Conservation (phyloP, 1,140 invertebrate genomes). For the Phymorhynchus buccinoides region DNA sequence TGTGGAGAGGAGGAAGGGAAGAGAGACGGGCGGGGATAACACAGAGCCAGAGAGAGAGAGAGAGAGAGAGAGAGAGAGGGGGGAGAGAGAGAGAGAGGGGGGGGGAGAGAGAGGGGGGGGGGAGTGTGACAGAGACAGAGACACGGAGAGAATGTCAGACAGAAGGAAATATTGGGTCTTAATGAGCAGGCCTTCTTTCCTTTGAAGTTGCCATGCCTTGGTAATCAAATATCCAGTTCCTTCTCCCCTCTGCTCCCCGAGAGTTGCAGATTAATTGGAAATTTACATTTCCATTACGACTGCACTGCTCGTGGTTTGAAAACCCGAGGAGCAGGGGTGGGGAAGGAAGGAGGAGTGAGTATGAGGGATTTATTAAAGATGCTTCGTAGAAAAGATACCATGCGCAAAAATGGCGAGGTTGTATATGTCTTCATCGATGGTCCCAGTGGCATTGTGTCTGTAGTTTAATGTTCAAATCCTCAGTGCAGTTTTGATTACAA, state of each 20-base stretch:
- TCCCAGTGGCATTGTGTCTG: no score
- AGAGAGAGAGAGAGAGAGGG: background rate
- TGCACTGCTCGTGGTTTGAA: background rate
- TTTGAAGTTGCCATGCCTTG: background rate
- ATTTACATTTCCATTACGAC: slow-evolving; percentile 31
- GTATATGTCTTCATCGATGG: no score
- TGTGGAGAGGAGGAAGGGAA: no score
- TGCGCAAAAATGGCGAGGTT: no score
- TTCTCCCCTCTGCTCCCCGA: background rate
- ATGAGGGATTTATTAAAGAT: background rate
- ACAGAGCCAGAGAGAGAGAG: background rate
- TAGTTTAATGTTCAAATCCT: no score
- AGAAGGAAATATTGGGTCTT: background rate
- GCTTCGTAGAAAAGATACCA: no score
- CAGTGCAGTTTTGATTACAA: no score
- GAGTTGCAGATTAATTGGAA: background rate
- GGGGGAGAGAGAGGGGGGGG: background rate
- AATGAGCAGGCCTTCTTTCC: slow-evolving; percentile 1
- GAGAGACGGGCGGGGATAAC: background rate
- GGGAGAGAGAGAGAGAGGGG: background rate
- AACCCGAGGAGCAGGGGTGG: background rate
- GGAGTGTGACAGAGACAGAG: no score
- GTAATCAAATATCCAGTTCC: slow-evolving; percentile 27
- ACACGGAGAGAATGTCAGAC: no score
- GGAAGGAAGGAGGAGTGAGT: background rate